phyloP scores from a whole-genome alignment of 1,140 invertebrate genomes.

The Lordiphosa clarofinis region DNA sequence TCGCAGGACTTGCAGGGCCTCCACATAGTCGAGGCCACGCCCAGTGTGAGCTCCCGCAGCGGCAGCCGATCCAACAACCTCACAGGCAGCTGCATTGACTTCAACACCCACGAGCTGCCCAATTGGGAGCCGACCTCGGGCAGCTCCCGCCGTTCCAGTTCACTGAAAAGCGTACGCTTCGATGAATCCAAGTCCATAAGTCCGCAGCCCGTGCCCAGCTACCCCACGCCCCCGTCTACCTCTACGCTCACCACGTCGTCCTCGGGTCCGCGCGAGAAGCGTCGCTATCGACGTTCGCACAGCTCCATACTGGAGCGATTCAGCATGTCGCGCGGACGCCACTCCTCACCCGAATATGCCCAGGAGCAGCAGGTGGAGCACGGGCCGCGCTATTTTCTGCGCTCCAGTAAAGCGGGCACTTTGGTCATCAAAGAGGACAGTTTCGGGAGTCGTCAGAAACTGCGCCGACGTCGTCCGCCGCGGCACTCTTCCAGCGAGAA shows the following conservation, averaged over 20 bases:
- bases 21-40: slow-evolving; percentile 56
- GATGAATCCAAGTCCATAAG: slow-evolving; percentile 1
- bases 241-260: slow-evolving; percentile 57
- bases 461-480: slow-evolving; percentile 52
- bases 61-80: too few relatives aligned
- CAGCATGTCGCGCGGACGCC: slow-evolving; percentile 60
- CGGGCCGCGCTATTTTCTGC: slow-evolving; percentile 76
- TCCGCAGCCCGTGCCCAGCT: slow-evolving; percentile 13
- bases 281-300: slow-evolving; percentile 72
- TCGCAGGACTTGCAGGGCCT: slow-evolving; percentile 59
- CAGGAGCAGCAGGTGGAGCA: slow-evolving; percentile 47
- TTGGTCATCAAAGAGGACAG: slow-evolving; percentile 80
- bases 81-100: slow-evolving; percentile 62
- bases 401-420: slow-evolving; percentile 81
- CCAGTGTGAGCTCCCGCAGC: slow-evolving; percentile 11
- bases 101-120: slow-evolving; percentile 68
- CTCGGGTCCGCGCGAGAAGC: slow-evolving; percentile 62
- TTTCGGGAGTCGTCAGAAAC: slow-evolving; percentile 61
- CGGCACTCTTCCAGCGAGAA: slow-evolving; percentile 64
- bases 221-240: slow-evolving; percentile 65
- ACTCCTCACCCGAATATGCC: slow-evolving; percentile 69
- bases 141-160: slow-evolving; percentile 53
- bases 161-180: slow-evolving; percentile 63
- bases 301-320: slow-evolving; percentile 71
- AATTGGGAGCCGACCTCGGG: slow-evolving; percentile 45